These are phyloP conservation scores for Bombus waltoni DNA, from an alignment of 1,140 invertebrate genomes.

Conservation along the genomic window DNA sequence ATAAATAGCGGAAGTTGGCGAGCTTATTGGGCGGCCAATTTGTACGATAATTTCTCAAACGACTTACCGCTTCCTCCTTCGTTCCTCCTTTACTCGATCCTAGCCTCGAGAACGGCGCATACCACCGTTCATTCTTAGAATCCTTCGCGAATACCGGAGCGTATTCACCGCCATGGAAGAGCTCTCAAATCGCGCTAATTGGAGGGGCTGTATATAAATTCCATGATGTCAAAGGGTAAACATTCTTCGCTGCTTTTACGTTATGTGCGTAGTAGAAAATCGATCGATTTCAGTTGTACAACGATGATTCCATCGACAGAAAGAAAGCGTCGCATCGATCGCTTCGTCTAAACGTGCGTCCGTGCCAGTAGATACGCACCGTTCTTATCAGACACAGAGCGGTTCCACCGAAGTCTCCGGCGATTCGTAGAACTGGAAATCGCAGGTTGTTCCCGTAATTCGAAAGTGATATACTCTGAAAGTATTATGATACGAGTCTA, in stretches of 20 bases:
- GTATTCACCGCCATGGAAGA: slow-evolving; percentile 24
- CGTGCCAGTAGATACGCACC: neutral
- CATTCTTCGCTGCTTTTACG: slow-evolving; percentile 28
- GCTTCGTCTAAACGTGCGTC: too few species aligned
- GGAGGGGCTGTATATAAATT: slow-evolving; percentile 51
- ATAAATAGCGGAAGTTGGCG: slow-evolving; percentile 60
- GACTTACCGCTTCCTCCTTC: slow-evolving; percentile 4
- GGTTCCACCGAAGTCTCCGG: neutral
- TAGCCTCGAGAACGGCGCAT: slow-evolving; percentile 37
- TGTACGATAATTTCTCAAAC: slow-evolving; percentile 60
- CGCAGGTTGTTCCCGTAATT: neutral
- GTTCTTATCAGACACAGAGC: neutral
- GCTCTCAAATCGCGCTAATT: slow-evolving; percentile 48
- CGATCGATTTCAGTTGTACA: neutral
- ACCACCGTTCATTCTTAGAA: slow-evolving; percentile 62
- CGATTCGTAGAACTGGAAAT: neutral
- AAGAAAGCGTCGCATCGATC: too few species aligned
- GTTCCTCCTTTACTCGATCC: neutral
- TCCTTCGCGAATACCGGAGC: slow-evolving; percentile 61
- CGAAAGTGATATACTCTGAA: neutral
- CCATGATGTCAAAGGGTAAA: slow-evolving; percentile 39
- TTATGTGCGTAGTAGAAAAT: too few species aligned
- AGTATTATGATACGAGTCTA: neutral
- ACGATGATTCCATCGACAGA: neutral
- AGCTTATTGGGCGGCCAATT: slow-evolving; percentile 50